Percentiles rank a stretch among this genome's conserved stretches.
These are phyloP conservation scores for Vimba vimba DNA, from an alignment of 2,113 vertebrate species.

Conservation along the genomic window DNA sequence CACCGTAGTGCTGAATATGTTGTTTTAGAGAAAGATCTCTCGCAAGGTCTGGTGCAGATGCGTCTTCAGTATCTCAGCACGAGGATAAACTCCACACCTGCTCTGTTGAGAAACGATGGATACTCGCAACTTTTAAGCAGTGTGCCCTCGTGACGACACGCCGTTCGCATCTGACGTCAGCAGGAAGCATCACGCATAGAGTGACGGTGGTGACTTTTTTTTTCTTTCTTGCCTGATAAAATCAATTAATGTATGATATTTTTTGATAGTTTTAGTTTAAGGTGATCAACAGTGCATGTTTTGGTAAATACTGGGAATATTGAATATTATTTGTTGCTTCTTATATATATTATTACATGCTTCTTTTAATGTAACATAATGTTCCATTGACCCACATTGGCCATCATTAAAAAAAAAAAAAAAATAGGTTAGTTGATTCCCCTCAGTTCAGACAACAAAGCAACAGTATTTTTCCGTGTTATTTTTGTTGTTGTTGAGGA, in stretches of 20 bases:
- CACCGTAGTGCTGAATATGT: not conserved
- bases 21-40: not conserved
- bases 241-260: not conserved
- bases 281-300: not conserved
- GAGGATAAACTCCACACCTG: constrained; percentile 11
- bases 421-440: not conserved
- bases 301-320: not conserved
- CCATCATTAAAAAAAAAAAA: not conserved
- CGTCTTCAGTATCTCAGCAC: not conserved
- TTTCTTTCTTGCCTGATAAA: not conserved
- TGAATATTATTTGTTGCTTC: too few species aligned
- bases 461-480: not conserved
- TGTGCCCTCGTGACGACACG: constrained; percentile 7
- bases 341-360: too few species aligned
- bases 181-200: not conserved
- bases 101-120: constrained; percentile 8
- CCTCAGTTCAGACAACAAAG: not conserved
- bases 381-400: not conserved
- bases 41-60: not conserved
- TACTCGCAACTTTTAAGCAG: constrained; percentile 36
- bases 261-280: not conserved
- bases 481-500: not conserved
- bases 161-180: constrained; percentile 11
- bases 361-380: not conserved
- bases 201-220: not conserved